Conservation (phyloP, 2,113 vertebrate species). For the Psilopsiagon aymara region DNA sequence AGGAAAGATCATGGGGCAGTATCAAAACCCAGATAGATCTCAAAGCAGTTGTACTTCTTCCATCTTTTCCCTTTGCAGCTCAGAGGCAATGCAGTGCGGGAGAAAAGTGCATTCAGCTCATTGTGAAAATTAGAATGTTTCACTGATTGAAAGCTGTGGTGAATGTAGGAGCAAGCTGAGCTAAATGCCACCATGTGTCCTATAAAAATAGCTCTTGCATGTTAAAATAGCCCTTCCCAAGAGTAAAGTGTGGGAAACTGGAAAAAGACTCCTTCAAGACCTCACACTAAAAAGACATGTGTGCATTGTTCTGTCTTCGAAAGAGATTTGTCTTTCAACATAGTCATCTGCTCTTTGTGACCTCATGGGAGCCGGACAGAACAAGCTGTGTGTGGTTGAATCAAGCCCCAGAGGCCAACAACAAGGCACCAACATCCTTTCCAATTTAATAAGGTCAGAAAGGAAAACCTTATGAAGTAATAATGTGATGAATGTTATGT, state of each 20-base stretch:
- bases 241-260: background rate
- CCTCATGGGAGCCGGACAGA: background rate
- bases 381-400: background rate
- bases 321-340: background rate
- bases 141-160: background rate
- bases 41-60: background rate
- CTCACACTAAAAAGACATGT: background rate
- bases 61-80: background rate
- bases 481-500: background rate
- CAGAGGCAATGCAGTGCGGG: background rate
- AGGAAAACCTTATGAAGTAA: background rate
- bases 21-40: background rate
- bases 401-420: background rate
- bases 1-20: background rate
- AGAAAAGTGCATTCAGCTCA: background rate
- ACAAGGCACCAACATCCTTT: background rate
- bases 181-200: background rate
- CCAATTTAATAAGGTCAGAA: rapidly evolving
- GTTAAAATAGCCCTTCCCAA: background rate
- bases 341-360: background rate
- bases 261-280: background rate
- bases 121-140: background rate
- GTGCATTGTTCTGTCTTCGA: background rate
- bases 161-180: background rate
- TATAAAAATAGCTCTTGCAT: background rate